A percentile compares a stretch with the other conserved stretches of the same genome.
Conservation (phyloP, 2,888 invertebrate genomes). For the Yponomeuta malinellus region DNA sequence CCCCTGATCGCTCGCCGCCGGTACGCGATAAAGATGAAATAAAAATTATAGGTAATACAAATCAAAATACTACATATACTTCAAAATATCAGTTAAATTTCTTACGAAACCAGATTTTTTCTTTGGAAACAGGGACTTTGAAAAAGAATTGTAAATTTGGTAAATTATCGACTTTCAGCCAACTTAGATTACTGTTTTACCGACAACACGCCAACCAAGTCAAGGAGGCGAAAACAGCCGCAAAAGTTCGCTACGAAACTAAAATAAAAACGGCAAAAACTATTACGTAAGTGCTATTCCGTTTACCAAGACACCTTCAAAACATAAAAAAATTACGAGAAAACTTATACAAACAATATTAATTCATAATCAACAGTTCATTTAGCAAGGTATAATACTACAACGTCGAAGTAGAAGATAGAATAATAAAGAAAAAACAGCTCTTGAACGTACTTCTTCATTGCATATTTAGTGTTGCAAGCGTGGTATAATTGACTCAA, state of each 20-base stretch:
- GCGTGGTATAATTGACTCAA: too few species aligned
- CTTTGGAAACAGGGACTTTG: background rate
- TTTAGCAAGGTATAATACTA: too few species aligned
- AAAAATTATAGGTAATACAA: conserved; percentile 15
- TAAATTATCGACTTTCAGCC: conserved; percentile 52
- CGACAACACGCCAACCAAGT: conserved; percentile 32
- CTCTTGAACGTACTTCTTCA: too few species aligned
- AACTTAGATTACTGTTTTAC: conserved; percentile 41
- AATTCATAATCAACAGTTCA: too few species aligned
- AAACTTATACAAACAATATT: too few species aligned
- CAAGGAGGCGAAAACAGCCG: background rate
- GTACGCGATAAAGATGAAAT: conserved; percentile 22
- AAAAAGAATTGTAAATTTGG: conserved; percentile 17
- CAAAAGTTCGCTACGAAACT: conserved; percentile 21
- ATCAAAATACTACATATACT: background rate
- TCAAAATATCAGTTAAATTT: background rate
- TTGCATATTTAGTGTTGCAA: too few species aligned
- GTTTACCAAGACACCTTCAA: background rate
- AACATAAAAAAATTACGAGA: background rate
- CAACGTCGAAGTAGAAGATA: too few species aligned
- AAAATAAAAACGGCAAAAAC: background rate
- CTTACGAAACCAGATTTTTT: background rate
- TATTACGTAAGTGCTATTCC: background rate
- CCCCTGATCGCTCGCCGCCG: conserved; percentile 24
- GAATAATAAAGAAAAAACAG: too few species aligned